Evolutionary conservation across 2,113 vertebrate genomes (phyloP).

Genomic region (Ophiodon elongatus): DNA sequence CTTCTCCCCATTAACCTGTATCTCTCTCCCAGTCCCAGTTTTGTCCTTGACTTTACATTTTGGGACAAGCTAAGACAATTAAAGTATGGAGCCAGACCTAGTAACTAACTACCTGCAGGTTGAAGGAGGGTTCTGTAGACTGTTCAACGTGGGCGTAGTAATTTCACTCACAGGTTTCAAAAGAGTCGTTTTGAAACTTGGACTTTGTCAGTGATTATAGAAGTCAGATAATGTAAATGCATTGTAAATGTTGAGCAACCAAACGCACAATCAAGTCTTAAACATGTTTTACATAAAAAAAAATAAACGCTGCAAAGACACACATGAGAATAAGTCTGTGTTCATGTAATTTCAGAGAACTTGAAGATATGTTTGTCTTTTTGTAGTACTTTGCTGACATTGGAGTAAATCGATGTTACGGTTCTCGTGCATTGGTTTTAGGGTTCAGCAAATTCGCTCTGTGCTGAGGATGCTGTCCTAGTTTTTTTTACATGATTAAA

Average conservation of each 20-base stretch:
- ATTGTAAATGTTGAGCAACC: not conserved
- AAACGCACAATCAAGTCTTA: not conserved
- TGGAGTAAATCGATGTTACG: not conserved
- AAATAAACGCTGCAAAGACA: not conserved
- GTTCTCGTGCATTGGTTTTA: not conserved
- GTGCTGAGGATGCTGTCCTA: not conserved
- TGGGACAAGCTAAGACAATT: constrained; percentile 4
- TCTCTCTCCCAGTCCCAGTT: not conserved
- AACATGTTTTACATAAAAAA: not conserved
- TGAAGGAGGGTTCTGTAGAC: not conserved
- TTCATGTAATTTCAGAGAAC: not conserved
- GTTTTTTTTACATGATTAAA: not conserved
- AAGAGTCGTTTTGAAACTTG: not conserved
- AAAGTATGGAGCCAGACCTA: constrained; percentile 7
- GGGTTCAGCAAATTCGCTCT: not conserved
- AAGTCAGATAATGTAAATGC: not conserved
- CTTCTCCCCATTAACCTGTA: not conserved
- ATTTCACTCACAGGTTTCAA: not conserved
- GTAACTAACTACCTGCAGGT: constrained; percentile 17
- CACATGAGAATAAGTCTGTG: not conserved
- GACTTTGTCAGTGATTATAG: no score
- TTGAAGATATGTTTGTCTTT: not conserved
- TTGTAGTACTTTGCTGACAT: not conserved
- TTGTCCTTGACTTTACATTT: constrained; percentile 9
- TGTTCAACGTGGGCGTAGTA: not conserved